Conservation (phyloP, 2,113 vertebrate species). For the Psephotus haematonotus region DNA sequence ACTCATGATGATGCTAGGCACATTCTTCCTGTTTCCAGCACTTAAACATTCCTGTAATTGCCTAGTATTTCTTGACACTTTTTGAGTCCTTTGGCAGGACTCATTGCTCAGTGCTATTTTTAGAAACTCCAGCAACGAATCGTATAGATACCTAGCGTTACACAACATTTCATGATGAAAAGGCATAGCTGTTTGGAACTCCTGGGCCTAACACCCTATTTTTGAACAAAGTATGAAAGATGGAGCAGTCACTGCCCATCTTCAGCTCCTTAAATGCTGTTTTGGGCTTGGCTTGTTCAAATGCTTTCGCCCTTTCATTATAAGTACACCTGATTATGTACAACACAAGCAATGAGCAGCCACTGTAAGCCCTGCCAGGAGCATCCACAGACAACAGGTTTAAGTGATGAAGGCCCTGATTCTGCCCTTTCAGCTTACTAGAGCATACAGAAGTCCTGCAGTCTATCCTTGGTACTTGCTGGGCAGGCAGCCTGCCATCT, state of each 20-base stretch:
- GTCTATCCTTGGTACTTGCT: background rate
- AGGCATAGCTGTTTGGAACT: background rate
- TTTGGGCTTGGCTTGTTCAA: background rate
- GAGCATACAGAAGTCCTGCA: background rate
- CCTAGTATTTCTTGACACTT: background rate
- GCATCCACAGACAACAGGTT: background rate
- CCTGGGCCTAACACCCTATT: background rate
- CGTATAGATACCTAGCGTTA: background rate
- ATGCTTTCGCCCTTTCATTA: fast-evolving
- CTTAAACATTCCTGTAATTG: background rate
- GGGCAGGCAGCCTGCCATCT: background rate
- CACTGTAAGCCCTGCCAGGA: background rate
- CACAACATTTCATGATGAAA: background rate
- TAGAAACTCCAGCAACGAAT: background rate
- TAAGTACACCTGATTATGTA: background rate
- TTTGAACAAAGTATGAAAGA: background rate
- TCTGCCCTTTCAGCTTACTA: background rate
- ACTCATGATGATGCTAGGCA: background rate
- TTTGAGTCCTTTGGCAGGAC: background rate
- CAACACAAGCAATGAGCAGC: background rate
- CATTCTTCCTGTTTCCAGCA: background rate
- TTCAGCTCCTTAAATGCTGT: background rate
- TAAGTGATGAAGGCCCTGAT: background rate
- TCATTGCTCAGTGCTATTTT: background rate
- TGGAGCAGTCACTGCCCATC: background rate